Base-by-base conservation (phyloP, 1,140 invertebrate species). In the Drosophila erecta region DNA sequence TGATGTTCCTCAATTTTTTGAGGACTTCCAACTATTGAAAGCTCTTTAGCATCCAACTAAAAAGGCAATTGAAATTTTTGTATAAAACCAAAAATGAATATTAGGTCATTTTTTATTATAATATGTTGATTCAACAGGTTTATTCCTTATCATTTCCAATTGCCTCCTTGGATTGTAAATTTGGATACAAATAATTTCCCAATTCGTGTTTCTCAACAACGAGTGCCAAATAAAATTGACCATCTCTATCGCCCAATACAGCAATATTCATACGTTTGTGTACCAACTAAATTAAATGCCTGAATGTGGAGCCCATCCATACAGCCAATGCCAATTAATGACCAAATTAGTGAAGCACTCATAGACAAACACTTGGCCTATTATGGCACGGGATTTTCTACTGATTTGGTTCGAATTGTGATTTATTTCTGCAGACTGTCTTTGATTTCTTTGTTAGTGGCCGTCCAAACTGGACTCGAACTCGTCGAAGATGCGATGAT, bases 341-440 rank as follows among this genome's bases (percentile, higher is more conserved):
- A 86, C 90, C 90, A 91, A 90, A 91, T 91, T 91, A 91, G 90
- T 90, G 67, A 79, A 55, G 65, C 72, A 81, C 80, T 90, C 77
- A 83, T 77, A 81, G 86, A 90, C 81, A 87, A 76, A 90, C 85
- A 89, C 84, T 90, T 84, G 73, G 77, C 84, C 84, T 76, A 78
- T 77, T 89, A 90, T 89, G 84, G 84, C 53, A 57, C 64, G 73
- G 84, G 84, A 90, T 89, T 85, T 89, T 89, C 85, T 90, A 90
- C 85, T 84, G 79, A 89, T 89, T 89, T 89, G 84, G 84, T 90
- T 84, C 76, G 84, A 89, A 77, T 89, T 89, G 84, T 89, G 84
- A 90, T 89, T 90, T 89, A 90, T 89, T 89, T 89, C 76, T 76
- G 67, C 76, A 65, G 80, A 87, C 81, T 89, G 84, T 81, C 84